Evolutionary conservation across 2,113 vertebrate genomes (phyloP).

Genomic region (Paramisgurnus dabryanus): DNA sequence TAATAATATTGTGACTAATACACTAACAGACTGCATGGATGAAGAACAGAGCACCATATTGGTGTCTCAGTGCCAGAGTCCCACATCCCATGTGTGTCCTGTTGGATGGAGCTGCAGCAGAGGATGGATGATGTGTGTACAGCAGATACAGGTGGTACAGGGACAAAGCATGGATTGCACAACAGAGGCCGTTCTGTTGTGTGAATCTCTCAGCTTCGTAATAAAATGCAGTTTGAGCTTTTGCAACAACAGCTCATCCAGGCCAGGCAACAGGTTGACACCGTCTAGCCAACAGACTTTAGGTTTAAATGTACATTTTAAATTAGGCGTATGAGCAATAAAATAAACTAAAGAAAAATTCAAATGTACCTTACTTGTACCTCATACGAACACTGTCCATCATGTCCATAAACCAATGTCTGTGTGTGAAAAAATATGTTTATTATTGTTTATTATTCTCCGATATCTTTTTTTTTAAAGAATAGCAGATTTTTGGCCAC

Average conservation of each 20-base stretch:
- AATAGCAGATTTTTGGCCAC: background rate
- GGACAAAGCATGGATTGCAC: conserved; percentile 28
- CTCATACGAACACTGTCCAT: too few species aligned
- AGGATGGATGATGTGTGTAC: conserved; percentile 1
- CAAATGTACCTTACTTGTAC: too few species aligned
- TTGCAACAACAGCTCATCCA: conserved; percentile 33
- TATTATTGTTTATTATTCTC: too few species aligned
- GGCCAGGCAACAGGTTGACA: conserved; percentile 40
- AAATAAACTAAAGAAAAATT: too few species aligned
- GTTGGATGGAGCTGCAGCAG: conserved; percentile 8
- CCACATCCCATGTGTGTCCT: conserved; percentile 27
- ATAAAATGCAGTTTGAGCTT: conserved; percentile 21
- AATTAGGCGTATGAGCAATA: too few species aligned
- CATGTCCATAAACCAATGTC: too few species aligned
- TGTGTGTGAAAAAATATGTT: background rate
- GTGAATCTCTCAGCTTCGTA: conserved; percentile 35
- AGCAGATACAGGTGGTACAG: conserved; percentile 37
- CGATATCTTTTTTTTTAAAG: background rate
- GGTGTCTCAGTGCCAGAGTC: conserved; percentile 27
- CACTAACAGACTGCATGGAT: conserved; percentile 26
- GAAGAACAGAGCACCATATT: conserved; percentile 15
- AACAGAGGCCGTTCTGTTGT: conserved; percentile 44
- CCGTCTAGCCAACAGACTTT: background rate
- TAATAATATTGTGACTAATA: conserved; percentile 19
- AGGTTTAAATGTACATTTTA: conserved; percentile 19